Base-by-base conservation (phyloP, 2,888 invertebrate species). In the Metellina segmentata region DNA sequence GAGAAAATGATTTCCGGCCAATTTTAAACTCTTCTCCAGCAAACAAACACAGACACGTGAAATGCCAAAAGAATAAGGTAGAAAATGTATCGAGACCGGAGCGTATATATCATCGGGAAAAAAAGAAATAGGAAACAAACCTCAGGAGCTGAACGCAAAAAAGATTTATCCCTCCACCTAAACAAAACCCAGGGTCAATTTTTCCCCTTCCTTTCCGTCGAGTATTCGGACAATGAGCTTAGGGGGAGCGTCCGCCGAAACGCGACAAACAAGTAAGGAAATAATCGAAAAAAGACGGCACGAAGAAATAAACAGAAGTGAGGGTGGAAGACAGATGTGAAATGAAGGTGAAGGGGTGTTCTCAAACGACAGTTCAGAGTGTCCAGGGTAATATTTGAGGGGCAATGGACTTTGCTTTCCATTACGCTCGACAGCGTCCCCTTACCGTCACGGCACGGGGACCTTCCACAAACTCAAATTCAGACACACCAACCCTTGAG, bases 1-100 rank as follows among this genome's bases (percentile, higher is more conserved):
- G 83, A 74, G 87, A 91, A 91, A 91, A 91, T 88, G 91, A 91
- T 91, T 91, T 91, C 87, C 83, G 61, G 82, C 70, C 79, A 87
- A 91, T 83, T 87, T 72, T 87, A 83, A 86, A 91, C 82, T 87
- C 91, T 83, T 91, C 87, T 81, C 69, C 82, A 8, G 20, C 86
- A 90, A 90, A 83, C 81, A 90, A 86, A 89, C 83, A 83, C 81
- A 90, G 81, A 89, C 83, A 89, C 72, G 75, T 52, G n/a, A 81
- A 52, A 81, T 75, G 71, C n/a, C 70, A 75, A 83, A 90, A 75
- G 48, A 72, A 79, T n/a, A 87, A 53, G 75, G 72, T 75, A 79
- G 81, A 78, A 86, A 78, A 91, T 78, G 79, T 88, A 91, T 77
- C 91, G 71, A 51, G 87, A 79, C 83, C 82, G 87, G 83, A 87